Percentiles rank a stretch among this genome's conserved stretches.
These are phyloP conservation scores for Apodemia zela DNA, from an alignment of 2,888 invertebrate genomes.

Conservation along the genomic window DNA sequence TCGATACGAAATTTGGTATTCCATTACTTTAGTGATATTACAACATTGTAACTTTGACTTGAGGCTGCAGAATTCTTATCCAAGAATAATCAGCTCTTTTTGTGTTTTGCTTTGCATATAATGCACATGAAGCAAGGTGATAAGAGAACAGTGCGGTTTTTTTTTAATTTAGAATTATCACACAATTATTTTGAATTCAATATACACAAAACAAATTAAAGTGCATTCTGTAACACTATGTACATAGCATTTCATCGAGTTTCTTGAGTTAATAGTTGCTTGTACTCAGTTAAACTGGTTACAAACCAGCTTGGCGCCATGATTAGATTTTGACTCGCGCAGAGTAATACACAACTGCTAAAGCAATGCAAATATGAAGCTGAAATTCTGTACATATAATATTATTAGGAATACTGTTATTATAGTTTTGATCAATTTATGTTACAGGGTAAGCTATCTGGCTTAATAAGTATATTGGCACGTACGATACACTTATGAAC, in stretches of 20 bases:
- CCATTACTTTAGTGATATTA: too few relatives aligned
- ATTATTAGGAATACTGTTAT: background rate
- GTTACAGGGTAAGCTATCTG: background rate
- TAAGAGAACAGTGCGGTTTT: too few relatives aligned
- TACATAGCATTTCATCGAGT: conserved; percentile 4
- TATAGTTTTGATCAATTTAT: background rate
- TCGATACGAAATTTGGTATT: too few relatives aligned
- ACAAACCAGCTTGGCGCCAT: conserved; percentile 14
- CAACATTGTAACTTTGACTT: too few relatives aligned
- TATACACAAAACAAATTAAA: background rate
- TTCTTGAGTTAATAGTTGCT: conserved; percentile 13
- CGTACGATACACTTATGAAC: too few relatives aligned
- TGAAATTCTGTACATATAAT: background rate
- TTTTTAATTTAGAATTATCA: too few relatives aligned
- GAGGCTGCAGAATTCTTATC: too few relatives aligned
- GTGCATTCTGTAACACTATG: conserved; percentile 1
- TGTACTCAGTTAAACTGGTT: conserved; percentile 11
- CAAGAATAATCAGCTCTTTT: too few relatives aligned
- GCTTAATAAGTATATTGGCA: background rate
- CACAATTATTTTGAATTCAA: background rate
- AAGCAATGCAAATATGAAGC: conserved; percentile 5
- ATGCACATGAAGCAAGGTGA: too few relatives aligned
- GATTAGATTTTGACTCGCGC: conserved; percentile 15
- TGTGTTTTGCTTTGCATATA: too few relatives aligned
- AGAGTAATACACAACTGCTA: conserved; percentile 9